Base-by-base conservation (phyloP, 2,888 invertebrate genomes). In the Flexamia atlantica region DNA sequence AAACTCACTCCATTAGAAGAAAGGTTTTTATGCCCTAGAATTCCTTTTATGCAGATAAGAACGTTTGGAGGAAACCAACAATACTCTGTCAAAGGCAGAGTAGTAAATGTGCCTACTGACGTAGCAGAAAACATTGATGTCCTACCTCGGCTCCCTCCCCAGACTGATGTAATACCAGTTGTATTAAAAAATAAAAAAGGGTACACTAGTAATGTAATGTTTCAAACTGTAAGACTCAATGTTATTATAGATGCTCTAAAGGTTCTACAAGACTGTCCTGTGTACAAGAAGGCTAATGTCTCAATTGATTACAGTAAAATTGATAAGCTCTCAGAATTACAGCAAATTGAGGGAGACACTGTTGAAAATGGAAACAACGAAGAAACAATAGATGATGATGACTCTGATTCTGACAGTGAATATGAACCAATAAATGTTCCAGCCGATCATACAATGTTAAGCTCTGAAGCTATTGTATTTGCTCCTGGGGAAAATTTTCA, bases 361-460 rank as follows among this genome's bases (percentile, higher is more conserved):
- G 17, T 42, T 23, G 10, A 20, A 12, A 76, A 83, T 40, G 50
- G 30, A 14, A 32, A 46, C 28, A 20, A 23, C 10, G 46, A 30
- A 81, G 76, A 70, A 70, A n/a, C 7, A 1, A 12, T 20, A 14
- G 36, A 36, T 17, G 87, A 88, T 87, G 28, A 81, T 32, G 40
- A 42, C 10, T 40, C 46, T 5, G 74, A 81, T 50, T 53, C 76
- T 9, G 74, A 79, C n/a, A 72, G 36, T 81, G 84, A 84, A 42
- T 9, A 23, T 23, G 81, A 81, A 53, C 81, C 81, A 40, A 17
- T 82, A 10, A 82, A 81, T 23, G 23, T 70, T 36, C 70, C 70
- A 30, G 28, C 42, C 5, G 46, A 76, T 17, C 40, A 76, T 5
- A 76, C 40, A 4, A 3, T 42, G 9, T 30, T 70, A 4, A 32